These are phyloP conservation scores for Rhynchophorus ferrugineus DNA, from an alignment of 1,140 invertebrate species.

Conservation along the genomic window DNA sequence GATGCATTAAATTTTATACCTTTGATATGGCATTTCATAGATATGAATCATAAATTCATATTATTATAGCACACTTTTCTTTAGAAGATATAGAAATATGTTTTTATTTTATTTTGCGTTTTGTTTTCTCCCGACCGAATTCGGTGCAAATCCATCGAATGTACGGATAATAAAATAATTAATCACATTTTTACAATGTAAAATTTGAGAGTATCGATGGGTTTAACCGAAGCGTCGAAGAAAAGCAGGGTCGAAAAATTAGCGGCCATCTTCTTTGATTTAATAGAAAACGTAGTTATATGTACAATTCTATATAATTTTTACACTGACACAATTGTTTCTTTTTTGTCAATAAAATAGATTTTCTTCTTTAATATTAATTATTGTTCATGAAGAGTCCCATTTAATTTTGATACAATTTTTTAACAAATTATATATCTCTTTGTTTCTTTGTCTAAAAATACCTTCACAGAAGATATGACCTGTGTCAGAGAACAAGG, in stretches of 20 bases:
- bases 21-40: slow-evolving; percentile 56
- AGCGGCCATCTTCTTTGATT: slow-evolving; percentile 4
- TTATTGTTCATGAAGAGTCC: slow-evolving; percentile 23
- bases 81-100: slow-evolving; percentile 24
- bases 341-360: slow-evolving; percentile 20
- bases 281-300: slow-evolving; percentile 22
- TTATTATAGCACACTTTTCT: slow-evolving; percentile 33
- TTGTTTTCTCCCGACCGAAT: no score
- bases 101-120: slow-evolving; percentile 1
- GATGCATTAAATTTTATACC: slow-evolving; percentile 33
- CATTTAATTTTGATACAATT: slow-evolving; percentile 14
- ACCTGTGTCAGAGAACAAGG: slow-evolving; percentile 2
- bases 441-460: background rate
- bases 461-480: slow-evolving; percentile 31
- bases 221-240: background rate
- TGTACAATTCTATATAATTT: slow-evolving; percentile 16
- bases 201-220: background rate
- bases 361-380: slow-evolving; percentile 12
- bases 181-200: background rate
- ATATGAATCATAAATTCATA: slow-evolving; percentile 45
- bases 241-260: background rate
- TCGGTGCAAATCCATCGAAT: no score
- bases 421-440: background rate
- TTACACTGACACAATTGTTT: slow-evolving; percentile 10
- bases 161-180: background rate